phyloP scores from a whole-genome alignment of 2,797 vertebrate species.

The Glyptemys insculpta region DNA sequence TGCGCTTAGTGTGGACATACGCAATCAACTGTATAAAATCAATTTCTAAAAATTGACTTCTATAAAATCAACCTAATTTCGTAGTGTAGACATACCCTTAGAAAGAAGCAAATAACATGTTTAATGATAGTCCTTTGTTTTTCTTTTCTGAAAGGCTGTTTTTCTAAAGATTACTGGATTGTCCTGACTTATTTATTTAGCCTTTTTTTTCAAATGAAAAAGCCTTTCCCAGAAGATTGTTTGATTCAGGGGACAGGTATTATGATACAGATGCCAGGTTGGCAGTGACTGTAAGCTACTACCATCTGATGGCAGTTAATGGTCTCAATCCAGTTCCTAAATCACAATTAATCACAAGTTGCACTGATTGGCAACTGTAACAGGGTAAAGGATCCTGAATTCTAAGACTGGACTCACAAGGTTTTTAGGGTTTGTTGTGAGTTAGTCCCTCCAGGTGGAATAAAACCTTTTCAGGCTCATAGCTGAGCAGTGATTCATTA shows the following conservation, averaged over 20 bases:
- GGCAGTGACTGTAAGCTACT: slow-evolving; percentile 11
- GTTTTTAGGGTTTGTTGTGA: neutral
- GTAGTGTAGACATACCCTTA: too few species aligned
- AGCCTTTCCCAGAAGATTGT: neutral
- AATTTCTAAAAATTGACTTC: too few species aligned
- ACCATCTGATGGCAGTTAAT: neutral
- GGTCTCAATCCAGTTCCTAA: neutral
- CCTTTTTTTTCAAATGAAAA: neutral
- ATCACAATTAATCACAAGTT: neutral
- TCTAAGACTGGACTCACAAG: slow-evolving; percentile 12
- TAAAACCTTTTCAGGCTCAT: neutral
- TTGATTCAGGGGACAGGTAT: neutral
- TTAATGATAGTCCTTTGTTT: neutral
- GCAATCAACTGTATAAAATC: too few species aligned
- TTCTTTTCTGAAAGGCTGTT: neutral
- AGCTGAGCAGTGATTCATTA: slow-evolving; percentile 17
- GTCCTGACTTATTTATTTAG: neutral
- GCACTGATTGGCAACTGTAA: slow-evolving; percentile 20
- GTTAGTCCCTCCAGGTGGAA: slow-evolving; percentile 40
- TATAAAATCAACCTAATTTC: too few species aligned
- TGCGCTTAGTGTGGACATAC: too few species aligned
- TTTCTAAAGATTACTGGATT: neutral
- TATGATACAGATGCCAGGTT: neutral
- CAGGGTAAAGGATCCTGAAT: slow-evolving; percentile 20
- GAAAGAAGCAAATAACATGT: neutral